Evolutionary conservation across 2,113 vertebrate genomes (phyloP), one percentile per base, ranked within the genome.

Genomic region (Clarias magur): DNA sequence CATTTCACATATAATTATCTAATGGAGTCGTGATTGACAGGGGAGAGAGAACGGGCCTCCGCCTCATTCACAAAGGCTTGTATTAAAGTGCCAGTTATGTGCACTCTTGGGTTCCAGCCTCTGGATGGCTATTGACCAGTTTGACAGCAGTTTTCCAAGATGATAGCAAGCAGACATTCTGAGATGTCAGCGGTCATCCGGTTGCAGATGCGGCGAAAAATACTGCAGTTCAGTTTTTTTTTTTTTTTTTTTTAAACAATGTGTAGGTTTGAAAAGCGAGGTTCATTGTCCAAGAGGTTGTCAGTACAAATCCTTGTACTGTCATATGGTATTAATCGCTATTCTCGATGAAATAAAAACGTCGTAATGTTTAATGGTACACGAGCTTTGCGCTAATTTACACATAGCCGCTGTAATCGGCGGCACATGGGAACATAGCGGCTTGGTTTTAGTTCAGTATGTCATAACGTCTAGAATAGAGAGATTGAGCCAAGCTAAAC

Each of bases 11-110:
- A 79, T 7, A 30, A 30, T 57, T 30, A n/a, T 30, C n/a, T 57
- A 57, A 79, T 19, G 76, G n/a, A 30, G 25, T 54, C 19, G 76
- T 79, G 76, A 57, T 57, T 79, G 76, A 79, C 54, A 57, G 76
- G 10, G 76, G 10, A 25, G 15, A 30, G 53, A 30, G 16, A 54
- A 79, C 16, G 6, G n/a, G 53, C 53, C 25, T 27, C n/a, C 53
- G 7, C 15, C 42, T 30, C n/a, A 30, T 79, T 30, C n/a, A 57
- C n/a, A 57, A 16, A 10, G 13, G n/a, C 53, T 27, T 57, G 53
- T 57, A 53, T 76, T 13, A 76, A 56, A 79, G 13, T 56, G 76
- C 7, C 53, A 79, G 1, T 79, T 79, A 27, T 79, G 48, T 48
- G n/a, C 75, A 17, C 75, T 78, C 53, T 78, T 78, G 48, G 53